A percentile compares a stretch with the other conserved stretches of the same genome.
phyloP scores from a whole-genome alignment of 2,888 invertebrate species.

The Graphium colonna region DNA sequence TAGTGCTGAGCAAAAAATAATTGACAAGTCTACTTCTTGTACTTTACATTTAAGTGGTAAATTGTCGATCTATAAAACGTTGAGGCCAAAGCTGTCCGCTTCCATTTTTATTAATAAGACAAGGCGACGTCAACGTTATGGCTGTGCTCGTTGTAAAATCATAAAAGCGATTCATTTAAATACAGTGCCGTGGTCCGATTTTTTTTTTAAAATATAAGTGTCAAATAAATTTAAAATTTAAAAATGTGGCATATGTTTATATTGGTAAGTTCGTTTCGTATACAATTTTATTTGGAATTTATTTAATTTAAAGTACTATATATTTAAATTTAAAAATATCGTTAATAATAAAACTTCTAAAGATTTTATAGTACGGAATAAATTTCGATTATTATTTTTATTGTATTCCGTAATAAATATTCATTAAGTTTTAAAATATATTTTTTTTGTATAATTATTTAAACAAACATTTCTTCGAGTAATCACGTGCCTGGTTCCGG shows the following conservation, averaged over 20 bases:
- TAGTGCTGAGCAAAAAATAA: slow-evolving; percentile 65
- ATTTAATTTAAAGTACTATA: neutral
- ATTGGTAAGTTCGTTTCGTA: slow-evolving; percentile 15
- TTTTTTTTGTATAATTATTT: too few species aligned
- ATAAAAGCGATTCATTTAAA: neutral
- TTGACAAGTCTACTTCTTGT: slow-evolving; percentile 47
- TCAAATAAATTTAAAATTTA: neutral
- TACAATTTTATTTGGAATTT: neutral
- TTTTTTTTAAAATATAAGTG: neutral
- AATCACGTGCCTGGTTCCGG: neutral
- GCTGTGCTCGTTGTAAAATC: neutral
- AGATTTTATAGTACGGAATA: too few species aligned
- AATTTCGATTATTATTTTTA: too few species aligned
- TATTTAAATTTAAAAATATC: neutral
- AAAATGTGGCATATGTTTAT: slow-evolving; percentile 11
- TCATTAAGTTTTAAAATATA: too few species aligned
- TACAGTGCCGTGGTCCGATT: slow-evolving; percentile 3
- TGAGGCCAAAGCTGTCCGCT: slow-evolving; percentile 50
- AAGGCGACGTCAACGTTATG: slow-evolving; percentile 17
- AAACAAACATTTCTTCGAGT: neutral
- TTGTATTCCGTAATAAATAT: too few species aligned
- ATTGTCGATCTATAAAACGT: slow-evolving; percentile 66
- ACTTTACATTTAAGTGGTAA: slow-evolving; percentile 48
- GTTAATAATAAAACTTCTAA: too few species aligned
- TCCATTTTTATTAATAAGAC: slow-evolving; percentile 53